phyloP scores from a whole-genome alignment of 2,888 invertebrate genomes.

The Odontocolon sp. region DNA sequence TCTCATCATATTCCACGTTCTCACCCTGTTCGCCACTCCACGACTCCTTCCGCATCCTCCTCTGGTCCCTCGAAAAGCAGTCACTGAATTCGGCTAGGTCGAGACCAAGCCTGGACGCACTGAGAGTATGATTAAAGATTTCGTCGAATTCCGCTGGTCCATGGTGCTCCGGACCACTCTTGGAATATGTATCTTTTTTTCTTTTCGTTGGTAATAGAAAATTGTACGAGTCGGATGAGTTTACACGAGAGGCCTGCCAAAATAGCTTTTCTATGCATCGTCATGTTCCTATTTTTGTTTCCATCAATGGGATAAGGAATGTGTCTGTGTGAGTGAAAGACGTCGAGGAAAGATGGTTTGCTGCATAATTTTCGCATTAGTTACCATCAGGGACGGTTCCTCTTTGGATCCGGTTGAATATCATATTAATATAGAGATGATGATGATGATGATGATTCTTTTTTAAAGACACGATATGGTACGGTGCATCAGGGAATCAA shows the following conservation, averaged over 20 bases:
- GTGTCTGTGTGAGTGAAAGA: background rate
- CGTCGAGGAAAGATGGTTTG: background rate
- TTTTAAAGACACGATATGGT: constrained; percentile 11
- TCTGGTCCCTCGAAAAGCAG: background rate
- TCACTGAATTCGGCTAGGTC: background rate
- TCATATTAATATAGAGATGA: constrained; percentile 18
- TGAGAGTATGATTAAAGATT: background rate
- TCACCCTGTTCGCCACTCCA: background rate
- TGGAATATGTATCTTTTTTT: no score
- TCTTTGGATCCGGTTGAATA: constrained; percentile 10
- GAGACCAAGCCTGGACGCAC: no score
- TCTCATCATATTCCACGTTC: background rate
- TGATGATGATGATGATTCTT: constrained; percentile 35
- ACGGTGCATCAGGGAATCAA: constrained; percentile 25
- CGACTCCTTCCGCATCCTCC: constrained; percentile 2
- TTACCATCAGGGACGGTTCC: background rate
- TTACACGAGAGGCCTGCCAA: background rate
- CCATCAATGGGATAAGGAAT: background rate
- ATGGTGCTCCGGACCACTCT: no score
- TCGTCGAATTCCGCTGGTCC: background rate
- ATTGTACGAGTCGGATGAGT: no score
- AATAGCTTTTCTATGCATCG: background rate
- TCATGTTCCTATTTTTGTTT: background rate
- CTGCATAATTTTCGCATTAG: constrained; percentile 42
- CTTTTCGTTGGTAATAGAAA: no score